These are phyloP conservation scores for Cryptosula pallasiana DNA, from an alignment of 2,888 invertebrate genomes.

Conservation along the genomic window DNA sequence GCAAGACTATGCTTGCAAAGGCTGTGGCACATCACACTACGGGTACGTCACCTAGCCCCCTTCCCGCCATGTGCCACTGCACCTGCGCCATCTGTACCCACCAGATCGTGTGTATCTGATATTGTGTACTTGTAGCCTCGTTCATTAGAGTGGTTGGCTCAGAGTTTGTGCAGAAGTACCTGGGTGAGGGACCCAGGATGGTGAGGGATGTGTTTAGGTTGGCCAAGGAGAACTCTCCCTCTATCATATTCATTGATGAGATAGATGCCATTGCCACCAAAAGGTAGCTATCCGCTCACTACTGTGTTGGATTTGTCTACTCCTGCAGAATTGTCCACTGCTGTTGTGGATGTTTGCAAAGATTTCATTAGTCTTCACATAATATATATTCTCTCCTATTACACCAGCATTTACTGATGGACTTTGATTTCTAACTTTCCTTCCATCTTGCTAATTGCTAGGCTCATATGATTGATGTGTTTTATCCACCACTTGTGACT, in stretches of 20 bases:
- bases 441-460: too few relatives aligned
- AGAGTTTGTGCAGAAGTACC: slow-evolving; percentile 98
- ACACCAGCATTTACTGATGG: too few relatives aligned
- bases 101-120: neutral
- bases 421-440: too few relatives aligned
- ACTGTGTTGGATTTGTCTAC: neutral
- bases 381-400: too few relatives aligned
- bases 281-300: slow-evolving; percentile 54
- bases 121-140: slow-evolving; percentile 72
- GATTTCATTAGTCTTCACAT: too few relatives aligned
- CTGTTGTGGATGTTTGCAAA: too few relatives aligned
- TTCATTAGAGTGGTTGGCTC: slow-evolving; percentile 98
- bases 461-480: too few relatives aligned
- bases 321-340: too few relatives aligned
- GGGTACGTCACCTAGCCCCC: slow-evolving; percentile 57
- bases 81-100: neutral
- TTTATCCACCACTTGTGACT: too few relatives aligned
- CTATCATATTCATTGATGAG: slow-evolving; percentile 99
- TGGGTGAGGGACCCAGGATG: slow-evolving; percentile 98
- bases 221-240: slow-evolving; percentile 97
- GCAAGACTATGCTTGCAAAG: slow-evolving; percentile 98
- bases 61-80: neutral
- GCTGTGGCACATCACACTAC: slow-evolving; percentile 98
- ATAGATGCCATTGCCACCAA: slow-evolving; percentile 99
- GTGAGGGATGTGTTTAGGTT: slow-evolving; percentile 97